Percentiles rank a stretch among this genome's conserved stretches.
Conservation (phyloP, 2,888 invertebrate species). For the Corbicula japonica region DNA sequence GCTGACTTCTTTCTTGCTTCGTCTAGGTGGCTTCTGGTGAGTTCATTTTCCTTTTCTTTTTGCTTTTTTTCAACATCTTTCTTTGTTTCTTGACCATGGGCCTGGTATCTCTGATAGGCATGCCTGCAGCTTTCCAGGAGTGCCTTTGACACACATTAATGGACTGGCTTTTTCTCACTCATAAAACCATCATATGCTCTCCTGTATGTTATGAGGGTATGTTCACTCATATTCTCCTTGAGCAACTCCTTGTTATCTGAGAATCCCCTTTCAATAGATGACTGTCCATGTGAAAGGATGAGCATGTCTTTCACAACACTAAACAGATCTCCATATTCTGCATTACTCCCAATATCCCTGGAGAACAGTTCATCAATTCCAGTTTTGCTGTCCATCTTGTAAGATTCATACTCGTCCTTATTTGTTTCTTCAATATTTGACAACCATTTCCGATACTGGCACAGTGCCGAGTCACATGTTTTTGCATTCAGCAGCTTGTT, state of each 20-base stretch:
- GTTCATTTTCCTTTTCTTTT: conserved; percentile 20
- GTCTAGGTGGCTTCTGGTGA: background rate
- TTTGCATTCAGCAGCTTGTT: conserved; percentile 12
- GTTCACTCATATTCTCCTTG: background rate
- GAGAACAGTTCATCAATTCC: conserved; percentile 20
- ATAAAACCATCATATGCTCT: background rate
- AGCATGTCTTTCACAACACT: too few relatives aligned
- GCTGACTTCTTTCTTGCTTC: conserved; percentile 1
- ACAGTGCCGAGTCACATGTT: conserved; percentile 18
- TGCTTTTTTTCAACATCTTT: conserved; percentile 9
- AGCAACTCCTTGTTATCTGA: too few relatives aligned
- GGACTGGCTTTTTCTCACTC: conserved; percentile 3
- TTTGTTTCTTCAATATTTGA: conserved; percentile 8
- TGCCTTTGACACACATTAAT: background rate
- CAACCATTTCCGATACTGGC: conserved; percentile 21
- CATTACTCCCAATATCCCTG: conserved; percentile 10
- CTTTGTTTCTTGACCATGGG: background rate
- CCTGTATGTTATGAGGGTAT: background rate
- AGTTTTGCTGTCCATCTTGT: conserved; percentile 2
- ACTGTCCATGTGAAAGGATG: too few relatives aligned
- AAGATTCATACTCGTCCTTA: conserved; percentile 10
- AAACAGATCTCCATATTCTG: conserved; percentile 10
- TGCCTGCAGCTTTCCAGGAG: conserved; percentile 18
- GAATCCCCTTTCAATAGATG: too few relatives aligned
- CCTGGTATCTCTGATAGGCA: too few relatives aligned